Conservation (phyloP, 2,888 invertebrate species). For the Ptilodon capucinus region DNA sequence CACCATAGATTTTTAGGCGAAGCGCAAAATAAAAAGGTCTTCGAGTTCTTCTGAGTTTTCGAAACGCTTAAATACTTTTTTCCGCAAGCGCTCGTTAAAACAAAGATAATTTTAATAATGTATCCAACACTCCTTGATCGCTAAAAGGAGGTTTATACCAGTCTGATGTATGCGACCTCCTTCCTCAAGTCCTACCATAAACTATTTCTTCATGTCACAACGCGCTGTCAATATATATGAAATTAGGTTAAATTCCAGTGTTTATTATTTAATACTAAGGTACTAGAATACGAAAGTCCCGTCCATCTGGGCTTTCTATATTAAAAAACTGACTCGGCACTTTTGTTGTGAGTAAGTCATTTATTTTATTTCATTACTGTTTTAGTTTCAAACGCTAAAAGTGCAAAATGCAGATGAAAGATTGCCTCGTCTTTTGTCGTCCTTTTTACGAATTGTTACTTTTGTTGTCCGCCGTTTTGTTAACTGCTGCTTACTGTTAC, state of each 20-base stretch:
- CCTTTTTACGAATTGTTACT: too few relatives aligned
- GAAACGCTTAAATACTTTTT: too few relatives aligned
- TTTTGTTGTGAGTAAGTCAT: constrained; percentile 18
- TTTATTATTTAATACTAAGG: background rate
- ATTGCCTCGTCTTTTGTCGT: too few relatives aligned
- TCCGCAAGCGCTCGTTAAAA: background rate
- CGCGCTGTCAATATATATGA: constrained; percentile 8
- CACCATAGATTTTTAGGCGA: too few relatives aligned
- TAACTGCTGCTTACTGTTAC: too few relatives aligned
- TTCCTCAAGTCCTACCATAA: constrained; percentile 15
- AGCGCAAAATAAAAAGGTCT: too few relatives aligned
- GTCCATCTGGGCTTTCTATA: constrained; percentile 33
- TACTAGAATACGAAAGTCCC: constrained; percentile 32
- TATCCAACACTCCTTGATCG: background rate
- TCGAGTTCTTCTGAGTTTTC: too few relatives aligned
- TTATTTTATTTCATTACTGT: constrained; percentile 8
- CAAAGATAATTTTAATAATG: background rate
- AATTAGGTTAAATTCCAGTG: background rate
- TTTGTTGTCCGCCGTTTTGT: too few relatives aligned
- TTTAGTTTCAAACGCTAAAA: constrained; percentile 15
- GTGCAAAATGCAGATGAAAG: constrained; percentile 10
- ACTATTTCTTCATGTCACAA: constrained; percentile 8
- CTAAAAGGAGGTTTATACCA: constrained; percentile 25
- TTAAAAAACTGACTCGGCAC: too few relatives aligned
- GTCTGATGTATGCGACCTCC: constrained; percentile 18